A percentile compares a stretch with the other conserved stretches of the same genome.
Conservation (phyloP, 2,888 invertebrate species). For the Dasypogon diadema region DNA sequence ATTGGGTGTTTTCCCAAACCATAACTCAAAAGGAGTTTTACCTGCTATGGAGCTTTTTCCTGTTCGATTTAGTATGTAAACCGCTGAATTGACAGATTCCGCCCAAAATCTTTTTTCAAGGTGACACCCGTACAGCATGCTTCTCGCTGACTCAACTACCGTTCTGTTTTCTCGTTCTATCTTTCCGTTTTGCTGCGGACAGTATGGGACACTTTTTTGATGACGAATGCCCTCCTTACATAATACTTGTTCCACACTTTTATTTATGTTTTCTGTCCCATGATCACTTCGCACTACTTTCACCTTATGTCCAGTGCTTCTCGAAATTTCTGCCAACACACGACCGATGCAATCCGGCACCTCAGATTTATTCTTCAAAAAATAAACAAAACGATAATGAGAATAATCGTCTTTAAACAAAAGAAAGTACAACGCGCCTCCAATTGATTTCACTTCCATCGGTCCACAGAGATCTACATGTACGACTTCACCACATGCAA, state of each 20-base stretch:
- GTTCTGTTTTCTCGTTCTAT: conserved; percentile 56
- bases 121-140: conserved; percentile 55
- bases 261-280: conserved; percentile 52
- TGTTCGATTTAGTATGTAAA: conserved; percentile 57
- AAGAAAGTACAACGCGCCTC: conserved; percentile 56
- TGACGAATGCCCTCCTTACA: conserved; percentile 51
- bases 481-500: conserved; percentile 51
- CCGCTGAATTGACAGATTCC: conserved; percentile 62
- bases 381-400: conserved; percentile 5
- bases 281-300: conserved; percentile 34
- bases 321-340: not conserved
- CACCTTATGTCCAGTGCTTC: no score
- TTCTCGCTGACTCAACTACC: conserved; percentile 55
- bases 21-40: conserved; percentile 64
- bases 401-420: conserved; percentile 55
- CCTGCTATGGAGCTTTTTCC: conserved; percentile 31
- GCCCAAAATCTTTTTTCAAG: conserved; percentile 61
- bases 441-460: conserved; percentile 55
- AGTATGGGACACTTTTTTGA: conserved; percentile 54
- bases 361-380: conserved; percentile 44
- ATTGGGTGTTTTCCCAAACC: conserved; percentile 57
- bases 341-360: not conserved
- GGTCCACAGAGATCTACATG: conserved; percentile 55
- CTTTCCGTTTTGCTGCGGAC: conserved; percentile 56
- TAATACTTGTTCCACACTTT: conserved; percentile 41